These are phyloP conservation scores for Cirrhinus mrigala DNA, from an alignment of 2,797 vertebrate genomes.

Conservation along the genomic window DNA sequence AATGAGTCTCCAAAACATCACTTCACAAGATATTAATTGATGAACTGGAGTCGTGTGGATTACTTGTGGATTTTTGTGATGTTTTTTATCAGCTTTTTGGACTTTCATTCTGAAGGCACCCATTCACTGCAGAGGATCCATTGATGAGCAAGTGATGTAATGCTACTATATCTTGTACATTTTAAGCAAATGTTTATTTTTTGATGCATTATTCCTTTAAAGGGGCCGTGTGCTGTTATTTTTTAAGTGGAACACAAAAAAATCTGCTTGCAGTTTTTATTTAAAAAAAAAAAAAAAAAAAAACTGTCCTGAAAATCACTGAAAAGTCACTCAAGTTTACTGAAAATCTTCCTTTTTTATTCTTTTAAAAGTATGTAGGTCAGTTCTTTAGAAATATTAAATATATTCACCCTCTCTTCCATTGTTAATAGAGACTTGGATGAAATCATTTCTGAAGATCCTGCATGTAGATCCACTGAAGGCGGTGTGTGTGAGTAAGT, in stretches of 20 bases:
- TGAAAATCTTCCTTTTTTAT: neutral
- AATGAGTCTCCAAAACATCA: neutral
- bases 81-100: neutral
- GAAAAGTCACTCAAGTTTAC: neutral
- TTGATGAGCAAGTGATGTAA: neutral
- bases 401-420: neutral
- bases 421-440: slow-evolving; percentile 3
- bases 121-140: neutral
- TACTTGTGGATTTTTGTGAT: too few species aligned
- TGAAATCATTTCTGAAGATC: slow-evolving; percentile 33
- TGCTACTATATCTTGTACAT: neutral
- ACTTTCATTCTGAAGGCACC: neutral
- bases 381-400: slow-evolving; percentile 3
- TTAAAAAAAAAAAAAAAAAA: neutral
- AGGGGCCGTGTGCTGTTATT: neutral
- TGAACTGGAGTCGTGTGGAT: too few species aligned
- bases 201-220: neutral
- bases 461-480: slow-evolving; percentile 6
- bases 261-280: neutral
- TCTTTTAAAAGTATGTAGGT: neutral
- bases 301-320: too few species aligned
- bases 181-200: too few species aligned
- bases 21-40: too few species aligned
- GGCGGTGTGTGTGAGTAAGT: slow-evolving; percentile 3
- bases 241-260: neutral